Evolutionary conservation across 1,140 invertebrate species (phyloP).

Genomic region (Matsumurasca onukii): DNA sequence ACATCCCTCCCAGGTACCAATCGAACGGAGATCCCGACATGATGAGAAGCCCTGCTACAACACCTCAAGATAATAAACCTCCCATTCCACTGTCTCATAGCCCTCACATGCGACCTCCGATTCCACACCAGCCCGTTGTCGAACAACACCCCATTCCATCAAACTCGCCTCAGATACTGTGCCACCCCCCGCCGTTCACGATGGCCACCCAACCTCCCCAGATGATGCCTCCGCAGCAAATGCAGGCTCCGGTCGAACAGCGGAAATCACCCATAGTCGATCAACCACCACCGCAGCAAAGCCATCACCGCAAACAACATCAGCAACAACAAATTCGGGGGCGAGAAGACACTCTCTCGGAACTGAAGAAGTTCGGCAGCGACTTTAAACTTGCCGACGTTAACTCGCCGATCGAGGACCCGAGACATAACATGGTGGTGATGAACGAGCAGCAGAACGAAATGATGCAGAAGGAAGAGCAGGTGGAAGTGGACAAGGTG

Average conservation of each 20-base stretch:
- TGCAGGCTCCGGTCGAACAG: conserved; percentile 13
- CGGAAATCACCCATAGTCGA: background rate
- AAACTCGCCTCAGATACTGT: conserved; percentile 3
- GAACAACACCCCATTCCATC: conserved; percentile 4
- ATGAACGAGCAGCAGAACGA: conserved; percentile 15
- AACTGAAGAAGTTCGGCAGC: conserved; percentile 58
- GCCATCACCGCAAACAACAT: conserved; percentile 33
- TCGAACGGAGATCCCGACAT: conserved; percentile 13
- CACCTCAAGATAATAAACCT: conserved; percentile 8
- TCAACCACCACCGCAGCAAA: conserved; percentile 44
- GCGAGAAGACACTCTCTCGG: conserved; percentile 55
- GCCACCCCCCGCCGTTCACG: conserved; percentile 1
- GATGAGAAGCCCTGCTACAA: conserved; percentile 14
- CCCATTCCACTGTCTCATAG: conserved; percentile 16
- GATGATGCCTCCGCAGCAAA: conserved; percentile 10
- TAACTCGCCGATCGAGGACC: conserved; percentile 43
- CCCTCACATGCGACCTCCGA: conserved; percentile 3
- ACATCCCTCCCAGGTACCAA: conserved; percentile 14
- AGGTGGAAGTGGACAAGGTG: conserved; percentile 57
- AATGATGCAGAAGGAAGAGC: background rate
- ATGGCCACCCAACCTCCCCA: conserved; percentile 6
- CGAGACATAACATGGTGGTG: conserved; percentile 14
- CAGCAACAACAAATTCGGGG: too few relatives aligned
- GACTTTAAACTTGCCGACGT: conserved; percentile 58
- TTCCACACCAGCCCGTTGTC: conserved; percentile 5